Conservation (phyloP, 1,140 invertebrate species). For the Diachasma alloeum region DNA sequence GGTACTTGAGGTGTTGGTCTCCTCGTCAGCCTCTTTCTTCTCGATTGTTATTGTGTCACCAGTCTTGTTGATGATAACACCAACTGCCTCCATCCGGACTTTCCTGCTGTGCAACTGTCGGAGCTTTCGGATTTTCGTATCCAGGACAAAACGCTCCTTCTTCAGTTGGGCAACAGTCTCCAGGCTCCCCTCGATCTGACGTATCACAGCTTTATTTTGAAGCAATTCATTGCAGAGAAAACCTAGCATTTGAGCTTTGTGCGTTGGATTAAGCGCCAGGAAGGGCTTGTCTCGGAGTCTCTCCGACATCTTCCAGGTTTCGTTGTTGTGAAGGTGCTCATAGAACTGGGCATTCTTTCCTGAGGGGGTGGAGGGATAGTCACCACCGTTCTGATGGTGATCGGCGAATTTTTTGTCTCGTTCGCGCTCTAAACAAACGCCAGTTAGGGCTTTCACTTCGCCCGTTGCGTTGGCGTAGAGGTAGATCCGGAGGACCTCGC, state of each 20-base stretch:
- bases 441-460: constrained; percentile 82
- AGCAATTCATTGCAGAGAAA: constrained; percentile 94
- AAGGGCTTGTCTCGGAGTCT: constrained; percentile 83
- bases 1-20: constrained; percentile 35
- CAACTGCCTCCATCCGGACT: constrained; percentile 75
- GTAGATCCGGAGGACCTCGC: constrained; percentile 90
- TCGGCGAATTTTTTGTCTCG: constrained; percentile 79
- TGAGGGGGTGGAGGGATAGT: constrained; percentile 68
- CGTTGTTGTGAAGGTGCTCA: constrained; percentile 77
- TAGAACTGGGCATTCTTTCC: constrained; percentile 82
- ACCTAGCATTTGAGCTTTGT: constrained; percentile 87
- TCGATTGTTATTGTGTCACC: constrained; percentile 61
- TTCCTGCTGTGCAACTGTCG: constrained; percentile 80
- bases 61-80: constrained; percentile 61
- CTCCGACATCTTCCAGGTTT: constrained; percentile 79
- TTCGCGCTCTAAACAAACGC: constrained; percentile 79
- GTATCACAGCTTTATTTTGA: constrained; percentile 87
- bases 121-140: constrained; percentile 87
- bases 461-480: constrained; percentile 85
- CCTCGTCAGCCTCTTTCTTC: constrained; percentile 52
- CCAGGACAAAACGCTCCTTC: constrained; percentile 83
- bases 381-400: constrained; percentile 79
- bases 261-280: constrained; percentile 83
- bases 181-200: constrained; percentile 80
- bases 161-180: constrained; percentile 79